Evolutionary conservation across 2,797 vertebrate species (phyloP).

Genomic region (Siniperca undulata): DNA sequence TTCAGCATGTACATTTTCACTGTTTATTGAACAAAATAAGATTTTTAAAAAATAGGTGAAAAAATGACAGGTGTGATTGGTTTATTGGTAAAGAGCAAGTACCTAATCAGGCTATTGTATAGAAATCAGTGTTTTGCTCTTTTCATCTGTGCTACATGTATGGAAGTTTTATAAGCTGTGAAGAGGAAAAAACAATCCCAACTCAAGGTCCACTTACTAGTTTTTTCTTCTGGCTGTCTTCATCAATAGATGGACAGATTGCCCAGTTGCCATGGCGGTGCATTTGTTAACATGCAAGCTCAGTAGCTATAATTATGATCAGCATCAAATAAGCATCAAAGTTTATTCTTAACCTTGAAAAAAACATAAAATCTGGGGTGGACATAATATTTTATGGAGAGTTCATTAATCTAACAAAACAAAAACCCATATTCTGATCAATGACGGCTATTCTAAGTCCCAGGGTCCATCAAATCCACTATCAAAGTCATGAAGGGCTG

Average conservation of each 20-base stretch:
- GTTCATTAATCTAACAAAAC: not conserved
- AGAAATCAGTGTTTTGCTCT: not conserved
- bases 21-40: conserved; percentile 8
- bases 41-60: not conserved
- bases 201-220: not conserved
- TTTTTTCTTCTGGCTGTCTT: not conserved
- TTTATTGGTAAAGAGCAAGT: not conserved
- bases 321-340: too few species aligned
- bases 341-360: too few species aligned
- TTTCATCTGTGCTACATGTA: not conserved
- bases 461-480: not conserved
- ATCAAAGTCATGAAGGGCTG: not conserved
- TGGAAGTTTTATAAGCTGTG: not conserved
- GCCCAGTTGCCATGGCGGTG: too few species aligned
- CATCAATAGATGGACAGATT: not conserved
- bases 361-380: not conserved
- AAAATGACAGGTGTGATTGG: not conserved
- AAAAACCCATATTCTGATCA: not conserved
- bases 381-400: not conserved
- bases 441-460: too few species aligned
- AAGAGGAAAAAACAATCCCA: not conserved
- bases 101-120: not conserved
- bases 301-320: too few species aligned
- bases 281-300: not conserved
- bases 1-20: not conserved